phyloP scores from a whole-genome alignment of 2,888 invertebrate species.

The Drosophila robusta region DNA sequence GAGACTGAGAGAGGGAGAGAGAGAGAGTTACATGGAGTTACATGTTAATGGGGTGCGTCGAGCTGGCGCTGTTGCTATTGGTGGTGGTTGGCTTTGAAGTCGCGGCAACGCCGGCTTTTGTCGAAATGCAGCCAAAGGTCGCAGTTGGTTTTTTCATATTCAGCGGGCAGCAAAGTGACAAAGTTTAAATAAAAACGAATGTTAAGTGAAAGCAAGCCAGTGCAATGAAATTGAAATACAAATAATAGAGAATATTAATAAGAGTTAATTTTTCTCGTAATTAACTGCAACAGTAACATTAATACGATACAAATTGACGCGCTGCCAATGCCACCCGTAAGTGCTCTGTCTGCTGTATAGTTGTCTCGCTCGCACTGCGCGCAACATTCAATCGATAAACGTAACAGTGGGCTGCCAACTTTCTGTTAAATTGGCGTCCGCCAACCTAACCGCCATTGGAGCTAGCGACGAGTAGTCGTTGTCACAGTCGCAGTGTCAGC shows the following conservation, averaged over 20 bases:
- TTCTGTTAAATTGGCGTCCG: constrained; percentile 19
- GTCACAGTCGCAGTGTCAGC: constrained; percentile 63
- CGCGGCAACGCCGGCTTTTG: constrained; percentile 42
- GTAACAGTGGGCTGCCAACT: constrained; percentile 70
- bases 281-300: constrained; percentile 1
- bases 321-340: constrained; percentile 16
- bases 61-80: constrained; percentile 1
- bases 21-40: constrained; percentile 14
- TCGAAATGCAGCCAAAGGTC: constrained; percentile 21
- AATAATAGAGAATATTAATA: background rate
- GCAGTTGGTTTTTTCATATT: constrained; percentile 18
- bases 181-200: background rate
- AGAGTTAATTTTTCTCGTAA: background rate
- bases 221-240: background rate
- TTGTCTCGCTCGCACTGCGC: constrained; percentile 47
- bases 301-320: constrained; percentile 12
- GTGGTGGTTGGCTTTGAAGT: constrained; percentile 43
- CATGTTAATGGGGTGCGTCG: constrained; percentile 32
- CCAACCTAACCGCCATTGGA: constrained; percentile 34
- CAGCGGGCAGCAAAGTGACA: constrained; percentile 2
- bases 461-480: constrained; percentile 52
- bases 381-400: constrained; percentile 67
- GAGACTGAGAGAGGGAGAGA: background rate
- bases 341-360: constrained; percentile 12
- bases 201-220: constrained; percentile 4